Base-by-base conservation (phyloP, 2,113 vertebrate genomes). In the Sinosuthora webbiana region DNA sequence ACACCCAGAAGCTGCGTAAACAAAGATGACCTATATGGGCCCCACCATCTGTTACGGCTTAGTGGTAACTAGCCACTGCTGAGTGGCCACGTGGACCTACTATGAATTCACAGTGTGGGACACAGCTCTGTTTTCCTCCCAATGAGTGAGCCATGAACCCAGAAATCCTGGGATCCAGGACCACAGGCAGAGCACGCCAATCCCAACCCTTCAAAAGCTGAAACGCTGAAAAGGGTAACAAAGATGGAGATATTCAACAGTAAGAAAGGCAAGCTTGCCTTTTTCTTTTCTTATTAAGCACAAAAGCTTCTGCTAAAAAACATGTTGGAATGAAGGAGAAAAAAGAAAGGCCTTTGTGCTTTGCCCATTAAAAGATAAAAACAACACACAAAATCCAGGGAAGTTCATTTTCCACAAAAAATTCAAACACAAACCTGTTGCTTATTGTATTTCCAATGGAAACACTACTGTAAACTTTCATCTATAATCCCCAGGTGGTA, bases 11-110 rank as follows among this genome's bases (percentile, higher is more conserved):
- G 50, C 45, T 85, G 78, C 9, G n/a, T 91, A 87, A 96, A 94
- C 83, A 94, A 87, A 82, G 57, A 76, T 83, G 93, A 93, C 81
- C 89, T 91, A 50, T 35, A 93, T 76, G 87, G 35, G 59, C 74
- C 85, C 25, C 59, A 73, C 87, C 87, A 87, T 87, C 91, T 83
- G 82, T 89, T 89, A 87, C 0, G 0, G 81, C 91, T 95, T 83
- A 95, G 70, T 6, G 22, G 74, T 90, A 91, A 89, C 84, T 18
- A 85, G 45, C 71, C 35, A 27, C 74, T 65, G 71, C 45, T 70
- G 78, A 64, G 87, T 18, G 53, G 78, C 77, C 94, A 80, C 1
- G 2, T 60, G 53, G 62, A 64, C 4, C 3, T 20, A 33, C 44
- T 41, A 31, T 3, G 1, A 73, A 65, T 69, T 76, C 52, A 62